Evolutionary conservation across 2,113 vertebrate species (phyloP), one percentile per base, ranked within the genome.

Genomic region (Labeo rohita): DNA sequence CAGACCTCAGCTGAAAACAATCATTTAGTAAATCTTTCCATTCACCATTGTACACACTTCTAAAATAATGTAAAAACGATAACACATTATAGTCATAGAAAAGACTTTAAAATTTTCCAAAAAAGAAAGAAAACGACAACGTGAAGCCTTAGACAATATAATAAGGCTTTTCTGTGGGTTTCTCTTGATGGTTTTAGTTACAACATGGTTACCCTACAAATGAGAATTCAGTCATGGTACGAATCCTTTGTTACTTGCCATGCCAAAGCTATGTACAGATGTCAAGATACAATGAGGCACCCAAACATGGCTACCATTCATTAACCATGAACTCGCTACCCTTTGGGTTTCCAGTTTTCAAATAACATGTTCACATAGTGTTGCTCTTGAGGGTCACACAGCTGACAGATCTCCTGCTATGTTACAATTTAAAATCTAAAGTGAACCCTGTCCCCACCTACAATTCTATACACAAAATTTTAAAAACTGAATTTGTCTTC

Each of bases 101-200:
- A 80, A 78, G 88, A 89, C 89, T 88, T 91, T 80, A 90, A 92
- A 91, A 90, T 80, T 80, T 83, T 83, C 87, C 87, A 91, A 89
- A 88, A 92, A 91, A 93, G 83, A 91, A 88, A 88, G 92, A 90
- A 94, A 83, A 72, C 91, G 91, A 45, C 70, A 66, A 84, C 82
- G 23, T 50, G 72, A 85, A 80, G 80, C 66, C 36, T 89, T 8
- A 83, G 13, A 80, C 80, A 34, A 66, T 4, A 83, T 70, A 66
- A 39, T 52, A 56, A 47, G 45, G 45, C 61, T 78, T 79, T 83
- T 34, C 45, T 10, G 18, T 54, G 50, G 59, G 63, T 18, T 84
- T 89, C 18, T 36, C 16, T 43, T 54, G 56, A 72, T 72, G 36
- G 56, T 66, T 23, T 77, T 36, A 85, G 61, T 59, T 7, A 39